Conservation (phyloP, 2,113 vertebrate species). For the Aythya baeri region DNA sequence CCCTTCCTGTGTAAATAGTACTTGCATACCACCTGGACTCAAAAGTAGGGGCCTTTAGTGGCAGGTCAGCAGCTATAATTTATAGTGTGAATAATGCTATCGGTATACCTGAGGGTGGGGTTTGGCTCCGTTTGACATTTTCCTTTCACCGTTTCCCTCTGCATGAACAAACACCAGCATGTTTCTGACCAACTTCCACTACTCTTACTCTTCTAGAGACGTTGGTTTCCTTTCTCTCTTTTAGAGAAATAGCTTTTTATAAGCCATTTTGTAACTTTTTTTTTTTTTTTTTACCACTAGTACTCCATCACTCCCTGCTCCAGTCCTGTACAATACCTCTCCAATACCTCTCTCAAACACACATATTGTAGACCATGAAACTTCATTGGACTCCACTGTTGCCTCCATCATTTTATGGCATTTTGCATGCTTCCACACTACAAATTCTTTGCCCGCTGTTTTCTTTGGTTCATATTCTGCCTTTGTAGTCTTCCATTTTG, state of each 20-base stretch:
- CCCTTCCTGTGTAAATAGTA: background rate
- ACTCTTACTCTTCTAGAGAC: background rate
- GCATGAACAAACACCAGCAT: constrained; percentile 9
- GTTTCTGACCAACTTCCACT: background rate
- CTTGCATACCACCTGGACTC: background rate
- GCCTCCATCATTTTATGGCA: background rate
- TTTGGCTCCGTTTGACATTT: background rate
- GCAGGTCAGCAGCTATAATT: constrained; percentile 3
- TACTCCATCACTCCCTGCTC: background rate
- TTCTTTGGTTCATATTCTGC: background rate
- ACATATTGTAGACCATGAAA: background rate
- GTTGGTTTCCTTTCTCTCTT: background rate
- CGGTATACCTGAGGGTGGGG: background rate
- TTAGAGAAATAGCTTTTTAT: background rate
- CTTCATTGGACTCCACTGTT: background rate
- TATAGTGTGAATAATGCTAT: background rate
- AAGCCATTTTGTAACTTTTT: background rate
- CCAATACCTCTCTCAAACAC: background rate
- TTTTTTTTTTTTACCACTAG: background rate
- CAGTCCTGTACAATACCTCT: background rate
- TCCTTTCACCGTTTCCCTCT: constrained; percentile 25
- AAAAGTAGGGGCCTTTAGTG: background rate
- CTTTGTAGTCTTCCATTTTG: background rate
- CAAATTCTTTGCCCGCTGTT: background rate
- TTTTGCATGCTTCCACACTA: background rate